phyloP scores from a whole-genome alignment of 2,888 invertebrate genomes.

The Nomada flava region DNA sequence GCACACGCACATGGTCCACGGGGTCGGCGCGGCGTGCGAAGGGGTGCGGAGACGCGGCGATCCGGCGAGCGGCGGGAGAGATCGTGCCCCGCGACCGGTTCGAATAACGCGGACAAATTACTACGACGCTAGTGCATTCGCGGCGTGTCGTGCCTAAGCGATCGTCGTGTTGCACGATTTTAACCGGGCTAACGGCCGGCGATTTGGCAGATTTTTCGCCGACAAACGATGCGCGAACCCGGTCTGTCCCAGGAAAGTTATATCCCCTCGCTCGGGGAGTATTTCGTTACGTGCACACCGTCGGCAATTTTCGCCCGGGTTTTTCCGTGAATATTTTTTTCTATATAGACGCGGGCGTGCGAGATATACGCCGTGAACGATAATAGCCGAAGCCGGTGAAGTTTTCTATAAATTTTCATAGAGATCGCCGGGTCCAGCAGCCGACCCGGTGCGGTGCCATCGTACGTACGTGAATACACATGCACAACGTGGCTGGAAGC shows the following conservation, averaged over 20 bases:
- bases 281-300: slow-evolving; percentile 26
- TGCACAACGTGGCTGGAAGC: too few species aligned
- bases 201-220: slow-evolving; percentile 68
- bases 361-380: slow-evolving; percentile 14
- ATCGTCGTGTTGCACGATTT: slow-evolving; percentile 70
- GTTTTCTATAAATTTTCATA: slow-evolving; percentile 61
- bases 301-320: slow-evolving; percentile 1
- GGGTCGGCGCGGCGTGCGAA: slow-evolving; percentile 13
- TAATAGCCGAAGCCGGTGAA: slow-evolving; percentile 35
- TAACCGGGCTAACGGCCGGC: slow-evolving; percentile 66
- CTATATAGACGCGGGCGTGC: background rate
- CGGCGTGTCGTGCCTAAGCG: slow-evolving; percentile 71
- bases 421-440: slow-evolving; percentile 23
- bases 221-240: slow-evolving; percentile 58
- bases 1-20: slow-evolving; percentile 2
- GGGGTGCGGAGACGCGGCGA: slow-evolving; percentile 1
- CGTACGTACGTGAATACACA: too few species aligned
- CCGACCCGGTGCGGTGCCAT: background rate
- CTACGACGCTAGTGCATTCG: slow-evolving; percentile 78
- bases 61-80: slow-evolving; percentile 21
- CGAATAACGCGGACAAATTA: slow-evolving; percentile 82
- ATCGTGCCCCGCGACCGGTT: slow-evolving; percentile 75
- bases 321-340: slow-evolving; percentile 9
- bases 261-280: slow-evolving; percentile 34
- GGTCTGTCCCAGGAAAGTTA: slow-evolving; percentile 39